A percentile compares a stretch with the other conserved stretches of the same genome.
phyloP scores from a whole-genome alignment of 2,113 vertebrate species.

The Etia nguti region DNA sequence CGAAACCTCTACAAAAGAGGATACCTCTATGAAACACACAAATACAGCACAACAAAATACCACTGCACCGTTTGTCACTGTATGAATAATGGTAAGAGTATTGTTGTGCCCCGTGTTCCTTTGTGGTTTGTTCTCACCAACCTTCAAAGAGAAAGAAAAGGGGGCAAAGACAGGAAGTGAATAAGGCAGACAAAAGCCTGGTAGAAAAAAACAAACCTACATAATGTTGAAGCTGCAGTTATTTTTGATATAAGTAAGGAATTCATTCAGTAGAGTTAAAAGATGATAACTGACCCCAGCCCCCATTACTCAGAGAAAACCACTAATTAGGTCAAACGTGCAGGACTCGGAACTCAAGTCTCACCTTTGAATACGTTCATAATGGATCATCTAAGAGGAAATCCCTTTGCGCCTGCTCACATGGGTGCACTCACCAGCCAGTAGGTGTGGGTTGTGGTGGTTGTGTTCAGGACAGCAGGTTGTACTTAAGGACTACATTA shows the following conservation, averaged over 20 bases:
- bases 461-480: background rate
- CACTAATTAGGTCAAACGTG: background rate
- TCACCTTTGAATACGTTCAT: constrained; percentile 7
- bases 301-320: background rate
- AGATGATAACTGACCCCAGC: background rate
- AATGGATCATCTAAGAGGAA: constrained; percentile 7
- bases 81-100: constrained; percentile 25
- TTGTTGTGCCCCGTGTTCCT: constrained; percentile 5
- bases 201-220: background rate
- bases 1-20: constrained; percentile 25
- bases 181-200: background rate
- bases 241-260: background rate
- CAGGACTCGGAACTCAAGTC: background rate
- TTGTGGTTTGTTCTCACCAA: constrained; percentile 23
- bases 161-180: background rate
- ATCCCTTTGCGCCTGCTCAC: background rate
- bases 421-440: background rate
- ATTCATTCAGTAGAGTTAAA: background rate
- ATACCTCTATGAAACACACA: constrained; percentile 19
- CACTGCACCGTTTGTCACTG: constrained; percentile 17
- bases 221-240: background rate
- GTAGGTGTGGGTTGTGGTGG: background rate
- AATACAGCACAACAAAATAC: constrained; percentile 2
- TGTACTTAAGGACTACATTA: background rate
- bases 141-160: constrained; percentile 9